Evolutionary conservation across 2,113 vertebrate species (phyloP).

Genomic region (Erythrolamprus reginae): DNA sequence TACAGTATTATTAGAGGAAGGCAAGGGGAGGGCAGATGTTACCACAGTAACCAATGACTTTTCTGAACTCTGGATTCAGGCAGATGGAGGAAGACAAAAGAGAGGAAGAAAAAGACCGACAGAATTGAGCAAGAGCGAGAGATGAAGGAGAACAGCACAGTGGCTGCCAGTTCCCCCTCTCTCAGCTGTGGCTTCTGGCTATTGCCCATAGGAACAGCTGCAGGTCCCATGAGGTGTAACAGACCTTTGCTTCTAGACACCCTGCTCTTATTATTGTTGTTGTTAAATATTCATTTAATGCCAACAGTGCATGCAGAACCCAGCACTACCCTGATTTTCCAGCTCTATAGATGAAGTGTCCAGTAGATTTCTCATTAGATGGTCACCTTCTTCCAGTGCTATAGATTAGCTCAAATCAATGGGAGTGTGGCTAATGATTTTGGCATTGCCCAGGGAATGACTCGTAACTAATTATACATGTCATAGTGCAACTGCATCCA

Average conservation of each 20-base stretch:
- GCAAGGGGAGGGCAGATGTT: conserved; percentile 47
- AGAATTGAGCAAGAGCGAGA: neutral
- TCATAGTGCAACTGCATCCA: neutral
- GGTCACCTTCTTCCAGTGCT: neutral
- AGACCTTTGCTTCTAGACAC: neutral
- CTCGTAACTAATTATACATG: neutral
- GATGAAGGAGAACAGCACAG: neutral
- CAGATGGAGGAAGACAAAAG: conserved; percentile 65
- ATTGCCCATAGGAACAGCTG: conserved; percentile 12
- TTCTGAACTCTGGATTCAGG: conserved; percentile 59
- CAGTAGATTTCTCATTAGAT: neutral
- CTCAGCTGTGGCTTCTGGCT: conserved; percentile 12
- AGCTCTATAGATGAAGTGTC: neutral
- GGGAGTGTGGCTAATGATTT: neutral
- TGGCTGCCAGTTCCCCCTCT: neutral
- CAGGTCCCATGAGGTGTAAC: conserved; percentile 3
- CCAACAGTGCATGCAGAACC: neutral
- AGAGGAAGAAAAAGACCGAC: conserved; percentile 28
- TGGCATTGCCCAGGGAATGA: neutral
- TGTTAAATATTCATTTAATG: neutral
- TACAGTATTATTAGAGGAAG: conserved; percentile 4
- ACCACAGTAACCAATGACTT: conserved; percentile 67
- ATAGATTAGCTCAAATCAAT: neutral
- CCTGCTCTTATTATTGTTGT: neutral
- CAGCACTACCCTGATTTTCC: neutral